Base-by-base conservation (phyloP, 2,888 invertebrate species). In the Microplitis manilae region DNA sequence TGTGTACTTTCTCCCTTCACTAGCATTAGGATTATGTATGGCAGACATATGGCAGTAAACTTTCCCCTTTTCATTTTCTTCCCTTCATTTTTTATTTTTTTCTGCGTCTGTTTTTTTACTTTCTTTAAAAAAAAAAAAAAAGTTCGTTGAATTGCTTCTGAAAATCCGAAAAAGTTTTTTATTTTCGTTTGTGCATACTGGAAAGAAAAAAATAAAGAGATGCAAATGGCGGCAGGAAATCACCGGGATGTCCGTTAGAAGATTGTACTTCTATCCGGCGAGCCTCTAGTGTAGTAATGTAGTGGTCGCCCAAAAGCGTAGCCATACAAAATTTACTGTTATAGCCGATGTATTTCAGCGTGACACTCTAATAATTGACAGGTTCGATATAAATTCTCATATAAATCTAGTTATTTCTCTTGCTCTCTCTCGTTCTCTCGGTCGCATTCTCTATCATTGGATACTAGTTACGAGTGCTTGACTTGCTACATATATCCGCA, bases 341-440 rank as follows among this genome's bases (percentile, higher is more conserved):
- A 79, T 77, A 75, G 68, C 73, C 75, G 62, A 79, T 77, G 77
- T 79, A 79, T 79, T 76, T 75, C 73, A 73, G 59, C 38, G 62
- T 73, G 79, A 79, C 79, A 71, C 75, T 75, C 61, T 67, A 68
- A 77, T 79, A 79, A 79, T 79, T 77, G 79, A 77, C 75, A 77
- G 67, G 64, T 38, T 68, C 62, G 73, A 77, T 60, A 77, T 73
- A 74, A 77, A 77, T 73, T 69, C 65, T 39, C 64, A 59, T 73
- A 77, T 77, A 77, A 73, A 77, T 77, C 70, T 41, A 77, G 68
- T 68, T 30, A 61, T 62, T 40, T 67, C 15, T 6, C 38, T 30
- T 15, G 9, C 61, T 13, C n/a, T n/a, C 68, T 40, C 64, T 59
- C 40, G 20, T 6, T 59, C 17, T 40, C 41, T 69, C 17, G 17